A percentile compares a stretch with the other conserved stretches of the same genome.
These are phyloP conservation scores for Temnothorax unifasciatus DNA, from an alignment of 2,888 invertebrate species.

Conservation along the genomic window DNA sequence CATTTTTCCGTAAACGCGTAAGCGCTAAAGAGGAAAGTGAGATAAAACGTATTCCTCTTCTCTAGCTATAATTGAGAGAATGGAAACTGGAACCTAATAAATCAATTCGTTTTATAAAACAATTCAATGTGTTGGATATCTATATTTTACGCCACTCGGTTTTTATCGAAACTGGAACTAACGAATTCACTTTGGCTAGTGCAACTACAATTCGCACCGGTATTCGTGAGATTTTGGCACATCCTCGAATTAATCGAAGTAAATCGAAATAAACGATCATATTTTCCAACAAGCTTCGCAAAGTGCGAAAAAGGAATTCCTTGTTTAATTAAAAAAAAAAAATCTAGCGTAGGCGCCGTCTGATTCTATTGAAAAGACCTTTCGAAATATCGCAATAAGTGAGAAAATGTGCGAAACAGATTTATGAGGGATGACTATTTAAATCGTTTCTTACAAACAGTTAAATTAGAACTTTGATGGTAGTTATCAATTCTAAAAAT, in stretches of 20 bases:
- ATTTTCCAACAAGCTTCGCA: neutral
- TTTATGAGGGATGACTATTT: neutral
- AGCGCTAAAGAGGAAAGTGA: neutral
- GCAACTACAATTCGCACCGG: neutral
- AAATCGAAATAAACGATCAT: neutral
- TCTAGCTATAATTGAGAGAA: neutral
- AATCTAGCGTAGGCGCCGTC: neutral
- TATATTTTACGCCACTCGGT: neutral
- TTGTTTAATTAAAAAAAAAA: neutral
- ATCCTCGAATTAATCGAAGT: constrained; percentile 5
- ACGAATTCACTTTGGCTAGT: neutral
- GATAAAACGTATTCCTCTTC: neutral
- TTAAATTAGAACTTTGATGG: neutral
- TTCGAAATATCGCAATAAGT: neutral
- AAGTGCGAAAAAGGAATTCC: neutral
- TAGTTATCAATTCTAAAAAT: neutral
- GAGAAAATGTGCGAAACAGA: neutral
- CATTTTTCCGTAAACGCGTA: constrained; percentile 42
- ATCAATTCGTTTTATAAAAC: constrained; percentile 8
- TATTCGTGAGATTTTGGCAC: neutral
- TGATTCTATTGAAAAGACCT: neutral
- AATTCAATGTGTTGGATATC: neutral
- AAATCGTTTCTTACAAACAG: neutral
- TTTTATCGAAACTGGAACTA: constrained; percentile 1
- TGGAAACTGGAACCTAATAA: neutral